Evolutionary conservation across 1,140 invertebrate species (phyloP), one percentile per base, ranked within the genome.

Genomic region (Plectrocnemia conspersa): DNA sequence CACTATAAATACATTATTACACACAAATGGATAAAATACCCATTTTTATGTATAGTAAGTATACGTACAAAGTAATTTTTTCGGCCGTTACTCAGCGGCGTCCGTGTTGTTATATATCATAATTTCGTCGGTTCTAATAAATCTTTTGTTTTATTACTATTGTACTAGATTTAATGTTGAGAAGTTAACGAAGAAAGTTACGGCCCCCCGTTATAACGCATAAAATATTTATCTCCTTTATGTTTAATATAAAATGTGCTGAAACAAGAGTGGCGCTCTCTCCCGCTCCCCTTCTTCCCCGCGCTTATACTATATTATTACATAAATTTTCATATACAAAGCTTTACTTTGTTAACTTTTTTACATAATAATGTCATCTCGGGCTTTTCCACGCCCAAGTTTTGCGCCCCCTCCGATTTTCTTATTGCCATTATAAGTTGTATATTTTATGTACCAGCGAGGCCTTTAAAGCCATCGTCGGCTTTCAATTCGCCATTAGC

Each of bases 251-350:
- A 56, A 60, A 60, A 60, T 60, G 54, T 60, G 54, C 50, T 56
- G 36, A 46, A 56, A 56, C 58, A 60, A 56, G 49, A 46, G 42
- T 55, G 24, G 42, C 1, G 35, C 38, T 36, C 25, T n/a, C n/a
- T n/a, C n/a, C n/a, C n/a, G n/a, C n/a, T n/a, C 55, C 38, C 32
- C 40, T 2, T 42, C 33, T 49, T 15, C 6, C 46, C 23, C 25
- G 16, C 9, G 41, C n/a, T n/a, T n/a, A n/a, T 27, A 25, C 35
- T 60, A 54, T 55, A 54, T 59, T 53, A 52, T 60, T 60, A 60
- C 58, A 60, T 60, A 60, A 60, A 60, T 60, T 60, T 60, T 60
- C 58, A 60, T 60, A 60, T 55, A 60, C 58, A 60, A 60, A 56
- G 54, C 58, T 60, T 60, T 56, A 60, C 58, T 60, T 60, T 60